These are phyloP conservation scores for Neoniphon sammara DNA, from an alignment of 2,797 vertebrate species.

Conservation along the genomic window DNA sequence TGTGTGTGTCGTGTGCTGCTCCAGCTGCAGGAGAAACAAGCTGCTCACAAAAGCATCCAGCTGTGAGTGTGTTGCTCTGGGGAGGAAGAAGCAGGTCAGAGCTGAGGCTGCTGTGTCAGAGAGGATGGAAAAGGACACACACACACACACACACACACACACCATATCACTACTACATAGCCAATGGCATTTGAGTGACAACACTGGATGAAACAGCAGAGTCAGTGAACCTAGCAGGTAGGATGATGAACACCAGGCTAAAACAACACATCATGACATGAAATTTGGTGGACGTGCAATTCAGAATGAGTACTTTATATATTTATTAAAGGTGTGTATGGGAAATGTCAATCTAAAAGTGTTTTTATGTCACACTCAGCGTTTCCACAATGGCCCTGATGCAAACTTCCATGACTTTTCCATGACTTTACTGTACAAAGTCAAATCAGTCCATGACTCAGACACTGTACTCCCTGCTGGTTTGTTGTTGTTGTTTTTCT, in stretches of 20 bases:
- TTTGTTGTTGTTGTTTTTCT: neutral
- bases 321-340: too few species aligned
- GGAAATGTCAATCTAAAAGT: too few species aligned
- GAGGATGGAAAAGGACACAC: neutral
- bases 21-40: constrained; percentile 37
- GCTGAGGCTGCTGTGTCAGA: neutral
- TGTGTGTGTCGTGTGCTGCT: constrained; percentile 5
- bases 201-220: neutral
- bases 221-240: neutral
- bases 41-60: constrained; percentile 17
- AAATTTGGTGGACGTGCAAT: neutral
- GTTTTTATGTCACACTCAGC: too few species aligned
- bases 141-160: neutral
- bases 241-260: neutral
- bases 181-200: neutral
- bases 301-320: too few species aligned
- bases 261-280: neutral
- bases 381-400: too few species aligned
- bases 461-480: too few species aligned
- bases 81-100: constrained; percentile 14
- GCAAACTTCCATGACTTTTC: too few species aligned
- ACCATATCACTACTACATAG: neutral
- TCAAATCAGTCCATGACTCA: too few species aligned
- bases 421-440: too few species aligned
- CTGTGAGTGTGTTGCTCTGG: constrained; percentile 23